Conservation (phyloP, 2,888 invertebrate species). For the Archips xylosteana region DNA sequence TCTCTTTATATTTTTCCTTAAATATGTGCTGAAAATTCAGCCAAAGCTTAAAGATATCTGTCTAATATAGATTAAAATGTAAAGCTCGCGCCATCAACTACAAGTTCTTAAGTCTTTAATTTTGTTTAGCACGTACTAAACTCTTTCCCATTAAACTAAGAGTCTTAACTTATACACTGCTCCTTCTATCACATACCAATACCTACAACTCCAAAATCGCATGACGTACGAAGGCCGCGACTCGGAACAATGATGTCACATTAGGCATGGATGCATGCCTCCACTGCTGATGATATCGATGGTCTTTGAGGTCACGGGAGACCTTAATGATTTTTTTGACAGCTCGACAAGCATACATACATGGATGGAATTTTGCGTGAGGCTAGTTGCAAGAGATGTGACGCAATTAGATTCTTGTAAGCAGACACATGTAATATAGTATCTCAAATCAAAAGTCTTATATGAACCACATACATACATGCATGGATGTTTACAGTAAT, state of each 20-base stretch:
- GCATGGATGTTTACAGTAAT: too few species aligned
- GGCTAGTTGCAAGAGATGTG: background rate
- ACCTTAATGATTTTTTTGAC: slow-evolving; percentile 19
- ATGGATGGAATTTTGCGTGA: background rate
- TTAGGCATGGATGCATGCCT: slow-evolving; percentile 46
- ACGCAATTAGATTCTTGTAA: background rate
- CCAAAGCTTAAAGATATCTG: too few species aligned
- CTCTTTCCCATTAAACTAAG: too few species aligned
- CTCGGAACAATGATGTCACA: slow-evolving; percentile 80
- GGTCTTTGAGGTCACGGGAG: slow-evolving; percentile 22
- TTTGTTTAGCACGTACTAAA: too few species aligned
- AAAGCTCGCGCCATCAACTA: too few species aligned
- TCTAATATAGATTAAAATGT: too few species aligned
- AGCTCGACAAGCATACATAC: slow-evolving; percentile 17
- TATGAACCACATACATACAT: too few species aligned
- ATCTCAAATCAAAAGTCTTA: too few species aligned
- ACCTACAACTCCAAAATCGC: slow-evolving; percentile 44
- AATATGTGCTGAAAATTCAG: too few species aligned
- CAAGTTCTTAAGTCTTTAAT: too few species aligned
- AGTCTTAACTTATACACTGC: background rate
- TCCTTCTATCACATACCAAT: slow-evolving; percentile 26
- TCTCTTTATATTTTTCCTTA: too few species aligned
- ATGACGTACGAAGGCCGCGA: slow-evolving; percentile 65
- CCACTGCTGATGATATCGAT: slow-evolving; percentile 1
- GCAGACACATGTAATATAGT: background rate